Base-by-base conservation (phyloP, 1,140 invertebrate genomes). In the Drosophila repleta region DNA sequence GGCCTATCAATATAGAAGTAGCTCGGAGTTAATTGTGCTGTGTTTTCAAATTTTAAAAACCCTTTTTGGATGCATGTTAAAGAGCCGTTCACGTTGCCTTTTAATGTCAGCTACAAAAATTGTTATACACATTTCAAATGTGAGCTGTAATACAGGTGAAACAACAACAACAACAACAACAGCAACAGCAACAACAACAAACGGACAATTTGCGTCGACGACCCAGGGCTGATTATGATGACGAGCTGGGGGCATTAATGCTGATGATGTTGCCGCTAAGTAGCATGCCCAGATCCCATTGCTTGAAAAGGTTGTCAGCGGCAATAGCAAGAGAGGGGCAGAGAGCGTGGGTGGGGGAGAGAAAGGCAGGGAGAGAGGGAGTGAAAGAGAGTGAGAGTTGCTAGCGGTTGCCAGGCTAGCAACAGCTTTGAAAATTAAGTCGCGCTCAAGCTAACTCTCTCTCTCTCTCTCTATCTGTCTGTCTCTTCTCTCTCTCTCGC, bases 211-310 rank as follows among this genome's bases (percentile, higher is more conserved):
- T 83, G 79, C 66, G 76, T 75, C 56, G 73, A 71, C 66, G 66
- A 75, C 79, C 57, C 71, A 75, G 60, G 75, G 81, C 73, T 84
- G 81, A 84, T 84, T 84, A 84, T 84, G 57, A 73, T 62, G 77
- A 85, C 81, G 81, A 85, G 73, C 80, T 74, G 80, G 81, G 81
- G 77, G 80, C 80, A 84, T 84, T 84, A 84, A 84, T 76, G 80
- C 73, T 84, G 80, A 85, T 84, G 80, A 85, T 84, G 80, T 80
- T 84, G 73, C 80, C 77, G 80, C 81, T 84, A 84, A 84, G 80
- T 84, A 85, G 80, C 80, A 74, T 79, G 85, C 81, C 81, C 80
- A 69, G 72, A 65, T 58, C 75, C 66, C 75, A 83, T 70, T 66
- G 65, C 41, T 20, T 11, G 32, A 35, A 35, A 35, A 35, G 32